These are phyloP conservation scores for Ernsta delagoae DNA, from an alignment of 2,888 invertebrate species.

Conservation along the genomic window DNA sequence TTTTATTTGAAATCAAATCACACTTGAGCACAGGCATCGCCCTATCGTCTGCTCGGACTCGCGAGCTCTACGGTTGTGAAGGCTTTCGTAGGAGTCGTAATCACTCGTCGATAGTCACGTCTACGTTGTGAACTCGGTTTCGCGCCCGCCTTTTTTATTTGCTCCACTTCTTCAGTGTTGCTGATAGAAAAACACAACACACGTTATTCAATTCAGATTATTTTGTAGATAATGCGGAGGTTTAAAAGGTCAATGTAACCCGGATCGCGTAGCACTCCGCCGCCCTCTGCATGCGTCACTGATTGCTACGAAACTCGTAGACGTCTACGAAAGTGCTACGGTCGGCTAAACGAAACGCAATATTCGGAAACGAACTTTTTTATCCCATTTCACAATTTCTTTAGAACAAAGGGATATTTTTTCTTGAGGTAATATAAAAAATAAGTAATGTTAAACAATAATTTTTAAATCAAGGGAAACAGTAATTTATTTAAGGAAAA, in stretches of 20 bases:
- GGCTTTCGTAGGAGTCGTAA: slow-evolving; percentile 41
- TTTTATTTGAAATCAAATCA: slow-evolving; percentile 17
- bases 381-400: not conserved
- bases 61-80: slow-evolving; percentile 37
- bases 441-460: not conserved
- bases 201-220: slow-evolving; percentile 39
- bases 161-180: slow-evolving; percentile 42
- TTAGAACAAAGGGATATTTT: not conserved
- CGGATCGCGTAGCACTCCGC: slow-evolving; percentile 66
- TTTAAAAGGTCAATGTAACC: slow-evolving; percentile 66
- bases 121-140: slow-evolving; percentile 32
- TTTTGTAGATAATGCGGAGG: slow-evolving; percentile 57
- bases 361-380: slow-evolving; percentile 9
- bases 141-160: slow-evolving; percentile 34
- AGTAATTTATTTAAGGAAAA: not conserved
- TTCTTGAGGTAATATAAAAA: not conserved
- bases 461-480: not conserved
- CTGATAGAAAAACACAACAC: slow-evolving; percentile 41
- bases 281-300: slow-evolving; percentile 71
- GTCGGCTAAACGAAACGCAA: slow-evolving; percentile 48
- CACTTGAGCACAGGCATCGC: slow-evolving; percentile 26
- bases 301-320: slow-evolving; percentile 75
- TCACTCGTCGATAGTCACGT: slow-evolving; percentile 39
- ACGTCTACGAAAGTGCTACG: slow-evolving; percentile 62
- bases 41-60: slow-evolving; percentile 26